A percentile compares a stretch with the other conserved stretches of the same genome.
Conservation (phyloP, 2,113 vertebrate genomes). For the Tringa solitaria region DNA sequence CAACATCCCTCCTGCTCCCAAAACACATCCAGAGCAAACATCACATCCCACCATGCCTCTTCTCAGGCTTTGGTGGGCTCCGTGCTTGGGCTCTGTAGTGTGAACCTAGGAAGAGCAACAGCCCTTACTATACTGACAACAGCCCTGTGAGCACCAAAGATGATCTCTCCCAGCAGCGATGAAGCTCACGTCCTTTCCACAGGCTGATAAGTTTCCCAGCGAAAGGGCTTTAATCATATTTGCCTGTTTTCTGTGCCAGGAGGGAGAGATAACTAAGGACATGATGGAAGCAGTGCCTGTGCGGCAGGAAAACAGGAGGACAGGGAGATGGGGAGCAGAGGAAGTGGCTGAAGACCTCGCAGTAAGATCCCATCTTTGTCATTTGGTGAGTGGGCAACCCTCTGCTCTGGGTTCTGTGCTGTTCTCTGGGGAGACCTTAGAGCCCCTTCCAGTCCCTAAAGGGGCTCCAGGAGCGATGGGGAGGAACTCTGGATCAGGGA, state of each 20-base stretch:
- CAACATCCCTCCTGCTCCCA: neutral
- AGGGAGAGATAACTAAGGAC: neutral
- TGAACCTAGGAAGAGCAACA: neutral
- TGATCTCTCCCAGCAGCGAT: neutral
- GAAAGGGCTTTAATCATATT: neutral
- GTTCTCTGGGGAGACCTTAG: too few species aligned
- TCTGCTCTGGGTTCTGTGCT: neutral
- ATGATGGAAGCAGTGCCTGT: neutral
- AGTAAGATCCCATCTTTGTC: neutral
- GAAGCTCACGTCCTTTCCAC: neutral
- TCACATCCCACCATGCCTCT: neutral
- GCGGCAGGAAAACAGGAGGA: neutral
- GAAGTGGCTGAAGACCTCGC: accelerated
- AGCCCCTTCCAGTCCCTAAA: too few species aligned
- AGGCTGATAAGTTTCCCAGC: neutral
- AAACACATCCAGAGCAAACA: neutral
- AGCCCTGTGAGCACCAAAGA: neutral
- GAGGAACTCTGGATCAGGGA: too few species aligned
- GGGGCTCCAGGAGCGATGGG: too few species aligned
- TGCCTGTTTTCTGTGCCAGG: neutral
- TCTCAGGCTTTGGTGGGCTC: neutral
- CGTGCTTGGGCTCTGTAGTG: neutral
- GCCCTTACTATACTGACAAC: accelerated
- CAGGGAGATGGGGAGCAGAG: neutral
- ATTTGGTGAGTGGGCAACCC: neutral